phyloP scores from a whole-genome alignment of 1,140 invertebrate species.

The Diprion similis region DNA sequence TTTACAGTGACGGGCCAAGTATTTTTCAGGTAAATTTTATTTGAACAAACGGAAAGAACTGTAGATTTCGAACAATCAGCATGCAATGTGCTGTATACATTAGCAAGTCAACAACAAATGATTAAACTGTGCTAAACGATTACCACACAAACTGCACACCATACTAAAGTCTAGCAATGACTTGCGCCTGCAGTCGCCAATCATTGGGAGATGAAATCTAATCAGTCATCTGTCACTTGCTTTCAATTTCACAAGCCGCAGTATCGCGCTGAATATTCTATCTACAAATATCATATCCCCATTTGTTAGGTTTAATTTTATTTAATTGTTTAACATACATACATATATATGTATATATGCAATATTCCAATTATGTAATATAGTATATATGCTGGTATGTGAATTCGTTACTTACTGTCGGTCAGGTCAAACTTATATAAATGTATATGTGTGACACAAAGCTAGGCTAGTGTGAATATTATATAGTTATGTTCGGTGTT shows the following conservation, averaged over 20 bases:
- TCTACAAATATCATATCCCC: background rate
- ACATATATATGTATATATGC: slow-evolving; percentile 38
- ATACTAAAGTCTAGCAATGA: too few relatives aligned
- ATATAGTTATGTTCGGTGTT: slow-evolving; percentile 20
- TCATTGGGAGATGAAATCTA: background rate
- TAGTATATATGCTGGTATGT: slow-evolving; percentile 51
- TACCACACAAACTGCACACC: too few relatives aligned
- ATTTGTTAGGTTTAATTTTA: background rate
- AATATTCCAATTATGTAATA: slow-evolving; percentile 43
- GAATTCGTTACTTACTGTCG: slow-evolving; percentile 60
- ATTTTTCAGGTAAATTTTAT: too few relatives aligned
- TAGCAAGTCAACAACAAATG: too few relatives aligned
- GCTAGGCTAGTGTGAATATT: slow-evolving; percentile 36
- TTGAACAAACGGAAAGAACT: too few relatives aligned
- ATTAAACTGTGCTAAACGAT: too few relatives aligned
- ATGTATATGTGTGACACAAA: slow-evolving; percentile 55
- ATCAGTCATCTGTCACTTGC: background rate
- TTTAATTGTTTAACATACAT: background rate
- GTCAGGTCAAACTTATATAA: slow-evolving; percentile 53
- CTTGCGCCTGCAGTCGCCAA: background rate
- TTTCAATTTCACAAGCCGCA: background rate
- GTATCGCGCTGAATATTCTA: background rate
- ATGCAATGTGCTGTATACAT: too few relatives aligned
- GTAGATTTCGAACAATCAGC: too few relatives aligned
- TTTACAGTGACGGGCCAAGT: too few relatives aligned